Evolutionary conservation across 2,113 vertebrate species (phyloP).

Genomic region (Casuarius casuarius): DNA sequence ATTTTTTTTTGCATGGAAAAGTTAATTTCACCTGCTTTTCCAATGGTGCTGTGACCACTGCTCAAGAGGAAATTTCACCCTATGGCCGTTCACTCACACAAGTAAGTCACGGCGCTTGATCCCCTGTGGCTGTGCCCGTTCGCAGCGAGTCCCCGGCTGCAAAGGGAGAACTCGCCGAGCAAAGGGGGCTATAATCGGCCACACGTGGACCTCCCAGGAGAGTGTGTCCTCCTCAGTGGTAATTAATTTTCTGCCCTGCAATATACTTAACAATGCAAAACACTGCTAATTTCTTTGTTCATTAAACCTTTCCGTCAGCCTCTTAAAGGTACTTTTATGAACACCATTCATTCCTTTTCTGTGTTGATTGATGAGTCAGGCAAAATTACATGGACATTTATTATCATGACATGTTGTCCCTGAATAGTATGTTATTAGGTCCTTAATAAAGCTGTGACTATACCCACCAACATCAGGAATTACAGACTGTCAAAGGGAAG

Average conservation of each 20-base stretch:
- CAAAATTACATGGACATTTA: neutral
- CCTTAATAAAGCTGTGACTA: neutral
- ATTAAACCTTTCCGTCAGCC: neutral
- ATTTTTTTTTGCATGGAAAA: neutral
- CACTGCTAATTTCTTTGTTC: neutral
- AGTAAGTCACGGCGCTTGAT: neutral
- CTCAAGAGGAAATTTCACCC: neutral
- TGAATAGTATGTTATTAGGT: neutral
- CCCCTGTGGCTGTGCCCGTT: neutral
- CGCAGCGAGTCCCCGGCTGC: neutral
- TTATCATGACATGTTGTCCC: neutral
- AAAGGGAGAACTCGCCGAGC: neutral
- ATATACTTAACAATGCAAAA: neutral
- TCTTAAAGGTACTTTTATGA: neutral
- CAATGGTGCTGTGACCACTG: neutral
- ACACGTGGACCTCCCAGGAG: neutral
- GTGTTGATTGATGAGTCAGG: neutral
- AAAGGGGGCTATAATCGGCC: neutral
- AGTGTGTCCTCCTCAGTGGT: neutral
- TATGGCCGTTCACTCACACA: neutral
- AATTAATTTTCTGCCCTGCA: neutral
- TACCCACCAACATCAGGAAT: neutral
- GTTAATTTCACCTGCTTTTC: neutral
- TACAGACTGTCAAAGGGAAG: neutral
- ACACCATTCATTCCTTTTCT: neutral